Evolutionary conservation across 2,888 invertebrate species (phyloP).

Genomic region (Lamellibrachia satsuma): DNA sequence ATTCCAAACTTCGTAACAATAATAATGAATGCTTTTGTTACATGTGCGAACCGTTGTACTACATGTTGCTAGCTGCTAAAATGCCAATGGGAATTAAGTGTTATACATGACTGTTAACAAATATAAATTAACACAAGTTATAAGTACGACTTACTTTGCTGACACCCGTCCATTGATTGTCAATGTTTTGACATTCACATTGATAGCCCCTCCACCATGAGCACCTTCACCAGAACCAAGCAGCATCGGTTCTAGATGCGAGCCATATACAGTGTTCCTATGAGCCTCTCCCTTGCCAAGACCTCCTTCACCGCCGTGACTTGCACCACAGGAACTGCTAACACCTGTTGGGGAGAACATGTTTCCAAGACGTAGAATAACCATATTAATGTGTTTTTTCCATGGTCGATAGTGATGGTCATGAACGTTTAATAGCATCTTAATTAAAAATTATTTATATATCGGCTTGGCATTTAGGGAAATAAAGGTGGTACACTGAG

Average conservation of each 20-base stretch:
- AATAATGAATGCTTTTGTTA: too few relatives aligned
- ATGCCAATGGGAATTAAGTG: too few relatives aligned
- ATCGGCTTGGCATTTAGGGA: too few relatives aligned
- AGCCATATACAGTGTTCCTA: not conserved
- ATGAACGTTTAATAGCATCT: too few relatives aligned
- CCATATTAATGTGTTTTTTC: not conserved
- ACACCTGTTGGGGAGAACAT: not conserved
- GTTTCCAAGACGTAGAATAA: not conserved
- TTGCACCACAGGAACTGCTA: not conserved
- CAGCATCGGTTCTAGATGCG: not conserved
- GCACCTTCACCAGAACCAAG: not conserved
- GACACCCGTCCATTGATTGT: not conserved
- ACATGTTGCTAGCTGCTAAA: too few relatives aligned
- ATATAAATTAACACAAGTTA: not conserved
- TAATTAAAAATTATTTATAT: too few relatives aligned
- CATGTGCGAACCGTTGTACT: too few relatives aligned
- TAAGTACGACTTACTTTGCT: not conserved
- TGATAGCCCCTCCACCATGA: constrained; percentile 9
- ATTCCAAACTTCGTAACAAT: too few relatives aligned
- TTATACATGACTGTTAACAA: not conserved
- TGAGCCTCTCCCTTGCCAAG: not conserved
- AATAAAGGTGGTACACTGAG: too few relatives aligned
- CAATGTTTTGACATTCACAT: not conserved
- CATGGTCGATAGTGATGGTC: not conserved
- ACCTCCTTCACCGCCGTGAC: constrained; percentile 1